Percentiles rank a stretch among this genome's conserved stretches.
phyloP scores from a whole-genome alignment of 2,113 vertebrate species.

The Microcebus murinus region DNA sequence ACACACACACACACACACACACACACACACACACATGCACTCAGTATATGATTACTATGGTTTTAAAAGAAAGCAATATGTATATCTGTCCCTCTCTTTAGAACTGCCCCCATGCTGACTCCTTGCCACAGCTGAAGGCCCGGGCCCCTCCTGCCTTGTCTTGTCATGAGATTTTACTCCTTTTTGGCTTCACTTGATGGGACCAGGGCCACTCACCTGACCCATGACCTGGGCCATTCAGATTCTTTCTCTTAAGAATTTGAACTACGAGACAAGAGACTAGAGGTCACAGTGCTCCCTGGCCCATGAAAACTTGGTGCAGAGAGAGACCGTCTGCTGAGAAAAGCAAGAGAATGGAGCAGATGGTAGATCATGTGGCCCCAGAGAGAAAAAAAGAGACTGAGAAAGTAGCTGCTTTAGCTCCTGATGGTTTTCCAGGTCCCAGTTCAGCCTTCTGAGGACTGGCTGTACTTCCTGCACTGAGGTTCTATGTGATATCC shows the following conservation, averaged over 20 bases:
- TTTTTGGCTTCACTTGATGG: not conserved
- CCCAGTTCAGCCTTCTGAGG: constrained; percentile 57
- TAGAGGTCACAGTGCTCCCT: constrained; percentile 68
- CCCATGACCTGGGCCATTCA: constrained; percentile 44
- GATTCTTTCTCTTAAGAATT: constrained; percentile 50
- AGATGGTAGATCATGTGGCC: constrained; percentile 80
- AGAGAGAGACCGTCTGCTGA: constrained; percentile 59
- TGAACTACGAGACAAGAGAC: constrained; percentile 48
- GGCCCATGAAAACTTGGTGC: constrained; percentile 69
- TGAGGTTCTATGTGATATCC: not conserved
- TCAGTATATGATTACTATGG: not conserved
- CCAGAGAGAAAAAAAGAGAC: constrained; percentile 63
- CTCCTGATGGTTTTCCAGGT: constrained; percentile 63
- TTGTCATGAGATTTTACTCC: not conserved
- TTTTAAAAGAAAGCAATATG: not conserved
- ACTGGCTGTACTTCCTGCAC: constrained; percentile 58
- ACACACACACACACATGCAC: not conserved
- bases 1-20: not conserved
- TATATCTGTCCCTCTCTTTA: not conserved
- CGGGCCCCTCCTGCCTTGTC: not conserved
- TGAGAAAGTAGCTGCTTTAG: constrained; percentile 60
- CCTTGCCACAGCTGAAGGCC: not conserved
- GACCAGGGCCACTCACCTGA: constrained; percentile 28
- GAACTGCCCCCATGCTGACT: not conserved
- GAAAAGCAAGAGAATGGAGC: constrained; percentile 66